Conservation (phyloP, 2,888 invertebrate genomes). For the Microdon myrmicae region DNA sequence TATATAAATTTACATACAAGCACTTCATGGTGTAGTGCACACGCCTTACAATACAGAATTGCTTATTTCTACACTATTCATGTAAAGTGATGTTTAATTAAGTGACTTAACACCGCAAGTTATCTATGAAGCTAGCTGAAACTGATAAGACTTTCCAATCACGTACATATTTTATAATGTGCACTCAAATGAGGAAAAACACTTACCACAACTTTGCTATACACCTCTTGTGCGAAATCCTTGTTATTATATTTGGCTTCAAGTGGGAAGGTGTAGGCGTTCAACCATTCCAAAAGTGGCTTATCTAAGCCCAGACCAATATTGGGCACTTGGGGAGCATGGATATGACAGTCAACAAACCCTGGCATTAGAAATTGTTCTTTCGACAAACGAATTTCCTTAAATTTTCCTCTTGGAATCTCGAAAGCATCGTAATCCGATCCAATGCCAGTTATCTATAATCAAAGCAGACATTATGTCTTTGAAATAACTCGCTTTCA, state of each 20-base stretch:
- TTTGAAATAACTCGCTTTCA: no score
- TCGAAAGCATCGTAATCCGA: conserved; percentile 56
- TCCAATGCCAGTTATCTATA: conserved; percentile 67
- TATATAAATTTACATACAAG: no score
- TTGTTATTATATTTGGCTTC: conserved; percentile 78
- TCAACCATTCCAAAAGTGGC: conserved; percentile 85
- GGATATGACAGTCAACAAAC: conserved; percentile 88
- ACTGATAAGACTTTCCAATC: background rate
- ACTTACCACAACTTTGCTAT: conserved; percentile 83
- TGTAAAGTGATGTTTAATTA: no score
- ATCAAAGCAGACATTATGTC: background rate
- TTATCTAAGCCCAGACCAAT: conserved; percentile 84
- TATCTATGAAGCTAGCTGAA: background rate
- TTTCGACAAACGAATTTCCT: conserved; percentile 58
- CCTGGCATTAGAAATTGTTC: conserved; percentile 86
- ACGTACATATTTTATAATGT: no score
- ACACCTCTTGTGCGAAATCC: conserved; percentile 77
- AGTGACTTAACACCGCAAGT: background rate
- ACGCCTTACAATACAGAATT: no score
- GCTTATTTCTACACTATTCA: no score
- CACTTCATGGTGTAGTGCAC: no score
- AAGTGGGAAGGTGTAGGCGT: conserved; percentile 85
- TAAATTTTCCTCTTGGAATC: conserved; percentile 12
- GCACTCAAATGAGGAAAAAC: no score
- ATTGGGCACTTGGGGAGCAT: conserved; percentile 90